These are phyloP conservation scores for Plebejus anna DNA, from an alignment of 2,888 invertebrate species.

Conservation along the genomic window DNA sequence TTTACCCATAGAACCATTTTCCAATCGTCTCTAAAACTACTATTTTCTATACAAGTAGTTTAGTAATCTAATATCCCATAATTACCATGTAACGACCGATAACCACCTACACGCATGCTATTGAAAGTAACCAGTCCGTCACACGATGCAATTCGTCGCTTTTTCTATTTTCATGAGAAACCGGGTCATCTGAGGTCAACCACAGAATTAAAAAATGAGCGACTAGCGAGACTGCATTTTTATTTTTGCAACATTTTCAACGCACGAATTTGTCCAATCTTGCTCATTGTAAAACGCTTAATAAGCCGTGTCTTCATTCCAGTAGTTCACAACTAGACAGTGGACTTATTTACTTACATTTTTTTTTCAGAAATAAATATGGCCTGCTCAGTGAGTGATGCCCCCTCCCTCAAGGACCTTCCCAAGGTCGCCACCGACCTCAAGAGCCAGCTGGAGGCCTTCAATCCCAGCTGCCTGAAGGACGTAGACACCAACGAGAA, in stretches of 20 bases:
- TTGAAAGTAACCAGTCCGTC: not conserved
- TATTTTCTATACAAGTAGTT: not conserved
- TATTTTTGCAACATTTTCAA: not conserved
- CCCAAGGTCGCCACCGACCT: conserved; percentile 94
- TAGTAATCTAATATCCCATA: not conserved
- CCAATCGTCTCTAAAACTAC: not conserved
- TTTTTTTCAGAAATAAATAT: conserved; percentile 52
- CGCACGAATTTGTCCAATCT: not conserved
- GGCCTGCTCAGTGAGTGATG: conserved; percentile 81
- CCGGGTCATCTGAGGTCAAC: conserved; percentile 18
- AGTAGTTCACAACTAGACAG: too few relatives aligned
- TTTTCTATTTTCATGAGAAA: conserved; percentile 25
- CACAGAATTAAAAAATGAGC: conserved; percentile 11
- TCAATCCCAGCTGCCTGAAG: conserved; percentile 92
- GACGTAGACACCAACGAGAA: conserved; percentile 95
- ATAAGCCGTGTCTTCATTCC: not conserved
- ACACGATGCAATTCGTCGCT: conserved; percentile 19
- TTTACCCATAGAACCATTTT: too few relatives aligned
- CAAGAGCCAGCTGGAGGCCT: conserved; percentile 94
- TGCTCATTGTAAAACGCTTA: not conserved
- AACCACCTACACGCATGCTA: conserved; percentile 1
- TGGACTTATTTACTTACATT: too few relatives aligned
- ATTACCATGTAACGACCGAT: not conserved
- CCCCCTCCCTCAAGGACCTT: conserved; percentile 92
- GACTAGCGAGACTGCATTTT: not conserved